phyloP scores from a whole-genome alignment of 2,113 vertebrate species.

The Engraulis encrasicolus region DNA sequence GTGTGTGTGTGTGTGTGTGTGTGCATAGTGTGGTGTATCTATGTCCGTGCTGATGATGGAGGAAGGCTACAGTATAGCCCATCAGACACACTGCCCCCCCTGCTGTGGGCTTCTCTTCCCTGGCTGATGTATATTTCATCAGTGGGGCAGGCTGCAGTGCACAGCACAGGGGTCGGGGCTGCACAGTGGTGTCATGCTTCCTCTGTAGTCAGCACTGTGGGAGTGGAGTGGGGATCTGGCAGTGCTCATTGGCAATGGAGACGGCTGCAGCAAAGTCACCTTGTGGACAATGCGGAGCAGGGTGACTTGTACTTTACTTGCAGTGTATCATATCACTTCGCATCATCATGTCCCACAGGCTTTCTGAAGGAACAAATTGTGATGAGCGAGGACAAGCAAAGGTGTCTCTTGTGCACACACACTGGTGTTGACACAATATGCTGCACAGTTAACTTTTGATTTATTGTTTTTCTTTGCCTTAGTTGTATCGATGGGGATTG shows the following conservation, averaged over 20 bases:
- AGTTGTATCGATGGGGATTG: too few species aligned
- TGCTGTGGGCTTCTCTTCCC: not conserved
- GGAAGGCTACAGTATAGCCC: not conserved
- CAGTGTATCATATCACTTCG: not conserved
- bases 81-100: not conserved
- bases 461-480: too few species aligned
- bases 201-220: not conserved
- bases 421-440: too few species aligned
- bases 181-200: not conserved
- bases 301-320: not conserved
- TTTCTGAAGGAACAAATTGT: too few species aligned
- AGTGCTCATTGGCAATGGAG: not conserved
- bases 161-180: not conserved
- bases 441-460: too few species aligned
- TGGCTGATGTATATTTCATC: not conserved
- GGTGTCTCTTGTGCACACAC: too few species aligned
- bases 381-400: too few species aligned
- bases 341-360: too few species aligned
- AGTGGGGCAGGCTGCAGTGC: too few species aligned
- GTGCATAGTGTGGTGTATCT: not conserved
- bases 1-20: conserved; percentile 15
- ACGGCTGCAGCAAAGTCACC: not conserved
- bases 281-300: not conserved
- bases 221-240: not conserved
- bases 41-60: not conserved